Conservation (phyloP, 2,797 vertebrate genomes). For the Vipera latastei region DNA sequence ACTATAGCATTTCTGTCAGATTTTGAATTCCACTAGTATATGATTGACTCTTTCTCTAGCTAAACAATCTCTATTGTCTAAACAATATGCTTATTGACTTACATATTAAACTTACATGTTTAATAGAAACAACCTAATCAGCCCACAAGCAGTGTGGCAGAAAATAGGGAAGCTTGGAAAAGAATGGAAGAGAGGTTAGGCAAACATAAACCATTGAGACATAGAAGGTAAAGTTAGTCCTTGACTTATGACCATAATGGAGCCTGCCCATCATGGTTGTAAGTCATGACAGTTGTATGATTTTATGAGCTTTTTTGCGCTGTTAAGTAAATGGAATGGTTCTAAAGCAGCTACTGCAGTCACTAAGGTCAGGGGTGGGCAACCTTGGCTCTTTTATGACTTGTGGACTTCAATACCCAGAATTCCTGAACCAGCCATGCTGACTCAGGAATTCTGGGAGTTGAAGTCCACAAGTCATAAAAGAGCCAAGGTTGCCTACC, state of each 20-base stretch:
- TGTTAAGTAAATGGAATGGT: not conserved
- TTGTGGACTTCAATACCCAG: no score
- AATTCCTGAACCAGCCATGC: no score
- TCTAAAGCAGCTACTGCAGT: not conserved
- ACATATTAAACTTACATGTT: not conserved
- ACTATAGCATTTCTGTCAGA: not conserved
- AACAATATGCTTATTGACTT: not conserved
- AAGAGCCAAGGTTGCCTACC: no score
- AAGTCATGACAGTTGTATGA: not conserved
- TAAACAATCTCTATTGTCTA: not conserved
- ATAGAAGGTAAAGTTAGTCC: not conserved
- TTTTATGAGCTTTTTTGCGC: not conserved
- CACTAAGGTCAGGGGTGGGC: no score
- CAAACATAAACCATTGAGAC: not conserved
- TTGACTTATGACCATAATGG: not conserved
- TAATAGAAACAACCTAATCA: not conserved
- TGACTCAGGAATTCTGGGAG: no score
- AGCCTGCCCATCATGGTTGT: not conserved
- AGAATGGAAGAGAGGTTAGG: not conserved
- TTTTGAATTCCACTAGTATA: not conserved
- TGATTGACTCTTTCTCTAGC: not conserved
- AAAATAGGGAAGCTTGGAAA: not conserved
- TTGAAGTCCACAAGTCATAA: no score
- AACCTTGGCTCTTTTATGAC: no score
- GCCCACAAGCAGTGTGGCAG: not conserved